Evolutionary conservation across 2,888 invertebrate genomes (phyloP), one percentile per base, ranked within the genome.

Genomic region (Temnothorax unifasciatus): DNA sequence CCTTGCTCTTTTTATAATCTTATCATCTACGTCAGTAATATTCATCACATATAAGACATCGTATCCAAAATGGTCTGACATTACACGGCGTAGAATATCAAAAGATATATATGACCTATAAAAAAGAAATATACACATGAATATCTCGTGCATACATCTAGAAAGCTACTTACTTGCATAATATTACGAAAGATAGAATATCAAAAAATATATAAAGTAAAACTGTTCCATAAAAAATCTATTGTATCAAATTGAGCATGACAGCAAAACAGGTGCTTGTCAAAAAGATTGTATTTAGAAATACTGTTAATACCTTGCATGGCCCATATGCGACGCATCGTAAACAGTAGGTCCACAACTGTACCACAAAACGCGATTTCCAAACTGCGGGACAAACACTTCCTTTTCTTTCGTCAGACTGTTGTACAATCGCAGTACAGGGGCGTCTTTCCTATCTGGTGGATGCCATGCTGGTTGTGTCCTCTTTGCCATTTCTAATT

Each of bases 291-390:
- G 54, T 34, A 47, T 81, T 57, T 18, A 34, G 4, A 8, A 3
- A 25, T 2, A 34, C 57, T 74, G 0, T 15, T 61, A 73, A 92
- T 95, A 98, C 98, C 99, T 97, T 47, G 99, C 99, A 96, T 99
- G 99, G 4, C 99, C 99, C 99, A 99, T 99, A 95, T 99, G 99
- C 6, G 99, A 98, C 1, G 99, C 98, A 96, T 99, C 99, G 94
- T 99, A 99, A 2, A 99, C 99, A 1, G 99, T 99, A 3, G 99
- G 99, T 0, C 99, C 99, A 95, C 99, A 99, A 94, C 99, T 99
- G 95, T 99, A 99, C 99, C 99, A 99, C 79, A 97, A 96, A 0
- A 99, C 97, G 93, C 96, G 96, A 86, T 97, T 97, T 13, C 98
- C 98, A 95, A 96, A 96, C 89, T 97, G 96, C 2, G 99, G 98